Conservation (phyloP, 2,888 invertebrate genomes). For the Eustalomyia histrio region DNA sequence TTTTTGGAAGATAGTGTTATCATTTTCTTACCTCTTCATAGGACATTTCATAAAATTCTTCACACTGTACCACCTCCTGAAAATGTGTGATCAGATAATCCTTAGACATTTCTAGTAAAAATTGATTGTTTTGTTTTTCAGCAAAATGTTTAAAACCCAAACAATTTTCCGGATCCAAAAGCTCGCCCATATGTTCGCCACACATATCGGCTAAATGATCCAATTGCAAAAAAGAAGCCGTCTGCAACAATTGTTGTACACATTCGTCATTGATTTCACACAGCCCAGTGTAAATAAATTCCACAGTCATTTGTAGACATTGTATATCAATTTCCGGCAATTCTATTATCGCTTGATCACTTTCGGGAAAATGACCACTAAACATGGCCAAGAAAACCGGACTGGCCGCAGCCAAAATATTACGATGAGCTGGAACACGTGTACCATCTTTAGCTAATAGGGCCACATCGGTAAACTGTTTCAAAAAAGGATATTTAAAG, state of each 20-base stretch:
- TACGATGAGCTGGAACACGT: conserved; percentile 69
- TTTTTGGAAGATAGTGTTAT: too few relatives aligned
- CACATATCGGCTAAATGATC: conserved; percentile 69
- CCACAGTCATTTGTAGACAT: conserved; percentile 67
- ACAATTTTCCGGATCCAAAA: conserved; percentile 69
- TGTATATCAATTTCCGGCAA: conserved; percentile 69
- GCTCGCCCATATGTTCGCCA: conserved; percentile 66
- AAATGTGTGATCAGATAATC: conserved; percentile 70
- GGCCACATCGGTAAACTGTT: conserved; percentile 69
- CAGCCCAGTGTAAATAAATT: conserved; percentile 70
- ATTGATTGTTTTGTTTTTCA: conserved; percentile 69
- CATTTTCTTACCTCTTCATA: conserved; percentile 69
- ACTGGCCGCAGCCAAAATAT: conserved; percentile 71
- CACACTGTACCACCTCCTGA: conserved; percentile 69
- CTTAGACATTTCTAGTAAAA: conserved; percentile 68
- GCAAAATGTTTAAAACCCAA: conserved; percentile 70
- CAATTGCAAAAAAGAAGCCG: conserved; percentile 70
- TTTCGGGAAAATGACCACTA: conserved; percentile 70
- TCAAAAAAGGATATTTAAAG: conserved; percentile 4
- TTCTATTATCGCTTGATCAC: conserved; percentile 67
- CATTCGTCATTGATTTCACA: conserved; percentile 66
- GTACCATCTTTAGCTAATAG: conserved; percentile 63
- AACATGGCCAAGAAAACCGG: conserved; percentile 72
- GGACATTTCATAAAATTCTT: conserved; percentile 70
- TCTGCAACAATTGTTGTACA: conserved; percentile 69